Conservation (phyloP, 2,113 vertebrate genomes). For the Hemiprocne comata region DNA sequence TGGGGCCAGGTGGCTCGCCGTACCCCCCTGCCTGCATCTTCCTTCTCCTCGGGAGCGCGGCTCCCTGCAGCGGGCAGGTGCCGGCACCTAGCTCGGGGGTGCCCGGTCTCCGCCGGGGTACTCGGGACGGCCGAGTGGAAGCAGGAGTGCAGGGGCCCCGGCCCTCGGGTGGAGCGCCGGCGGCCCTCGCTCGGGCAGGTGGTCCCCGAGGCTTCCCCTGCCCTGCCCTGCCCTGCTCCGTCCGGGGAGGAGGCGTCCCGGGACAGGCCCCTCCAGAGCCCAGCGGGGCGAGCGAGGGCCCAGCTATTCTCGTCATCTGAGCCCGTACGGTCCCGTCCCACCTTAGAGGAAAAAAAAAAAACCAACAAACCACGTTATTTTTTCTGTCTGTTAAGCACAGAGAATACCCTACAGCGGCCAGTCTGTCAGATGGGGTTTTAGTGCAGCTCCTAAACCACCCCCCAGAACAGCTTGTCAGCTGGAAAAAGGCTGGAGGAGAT, state of each 20-base stretch:
- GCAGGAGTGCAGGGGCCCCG: background rate
- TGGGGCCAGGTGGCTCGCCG: background rate
- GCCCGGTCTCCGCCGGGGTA: no score
- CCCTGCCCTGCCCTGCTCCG: no score
- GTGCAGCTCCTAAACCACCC: background rate
- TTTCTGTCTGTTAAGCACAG: no score
- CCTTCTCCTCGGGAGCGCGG: background rate
- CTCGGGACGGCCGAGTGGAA: no score
- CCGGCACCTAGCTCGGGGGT: background rate
- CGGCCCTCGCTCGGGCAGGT: background rate
- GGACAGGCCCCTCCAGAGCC: no score
- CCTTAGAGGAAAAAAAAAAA: accelerated
- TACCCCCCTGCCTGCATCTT: background rate
- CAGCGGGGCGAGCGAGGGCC: background rate
- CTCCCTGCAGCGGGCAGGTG: background rate
- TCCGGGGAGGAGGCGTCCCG: background rate
- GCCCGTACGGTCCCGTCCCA: background rate
- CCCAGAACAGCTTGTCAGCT: background rate
- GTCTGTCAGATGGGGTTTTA: background rate
- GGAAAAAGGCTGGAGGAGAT: background rate
- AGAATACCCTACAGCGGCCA: accelerated
- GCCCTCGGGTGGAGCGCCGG: background rate
- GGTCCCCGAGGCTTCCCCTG: no score
- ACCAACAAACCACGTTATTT: accelerated
- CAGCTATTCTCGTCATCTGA: accelerated